Percentiles rank a stretch among this genome's conserved stretches.
Conservation (phyloP, 2,113 vertebrate species). For the Ciconia maguari region DNA sequence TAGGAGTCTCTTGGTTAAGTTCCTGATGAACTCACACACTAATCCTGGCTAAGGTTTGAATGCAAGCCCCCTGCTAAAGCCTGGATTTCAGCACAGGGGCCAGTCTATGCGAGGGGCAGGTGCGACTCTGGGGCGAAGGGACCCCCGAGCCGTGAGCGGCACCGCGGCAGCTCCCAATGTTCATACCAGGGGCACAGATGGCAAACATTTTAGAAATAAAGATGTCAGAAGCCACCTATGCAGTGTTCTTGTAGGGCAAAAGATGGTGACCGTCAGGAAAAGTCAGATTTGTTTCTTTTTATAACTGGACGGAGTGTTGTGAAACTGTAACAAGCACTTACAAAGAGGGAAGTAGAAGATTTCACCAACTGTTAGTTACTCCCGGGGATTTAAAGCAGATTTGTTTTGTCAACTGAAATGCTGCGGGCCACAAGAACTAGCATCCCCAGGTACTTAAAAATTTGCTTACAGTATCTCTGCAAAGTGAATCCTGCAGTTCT, state of each 20-base stretch:
- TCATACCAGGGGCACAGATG: fast-evolving
- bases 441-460: neutral
- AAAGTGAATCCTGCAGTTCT: neutral
- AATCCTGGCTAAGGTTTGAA: neutral
- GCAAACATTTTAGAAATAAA: neutral
- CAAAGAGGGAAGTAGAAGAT: neutral
- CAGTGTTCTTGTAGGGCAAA: neutral
- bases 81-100: neutral
- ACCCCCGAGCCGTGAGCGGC: neutral
- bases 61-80: neutral
- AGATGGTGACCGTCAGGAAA: neutral
- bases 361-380: neutral
- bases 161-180: neutral
- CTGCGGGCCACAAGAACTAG: neutral
- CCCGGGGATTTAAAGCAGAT: neutral
- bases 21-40: neutral
- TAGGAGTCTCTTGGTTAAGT: neutral
- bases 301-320: neutral
- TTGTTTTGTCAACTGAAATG: neutral
- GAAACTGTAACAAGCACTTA: neutral
- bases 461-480: neutral
- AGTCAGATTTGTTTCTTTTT: neutral
- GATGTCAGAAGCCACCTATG: neutral
- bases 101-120: neutral
- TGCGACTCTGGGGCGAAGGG: fast-evolving